phyloP scores from a whole-genome alignment of 2,797 vertebrate species.

The Karalla daura region DNA sequence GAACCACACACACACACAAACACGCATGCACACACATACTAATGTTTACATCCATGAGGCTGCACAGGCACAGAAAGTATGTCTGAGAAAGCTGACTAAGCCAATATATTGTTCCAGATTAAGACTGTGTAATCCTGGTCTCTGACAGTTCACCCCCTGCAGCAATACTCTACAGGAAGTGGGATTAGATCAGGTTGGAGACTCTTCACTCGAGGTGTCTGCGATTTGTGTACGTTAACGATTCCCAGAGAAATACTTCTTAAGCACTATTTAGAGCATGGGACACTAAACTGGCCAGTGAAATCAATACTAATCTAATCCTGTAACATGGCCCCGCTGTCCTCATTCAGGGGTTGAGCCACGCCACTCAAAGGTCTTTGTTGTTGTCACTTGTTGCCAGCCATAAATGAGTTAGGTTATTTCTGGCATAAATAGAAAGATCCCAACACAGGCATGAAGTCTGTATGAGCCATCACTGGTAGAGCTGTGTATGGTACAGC shows the following conservation, averaged over 20 bases:
- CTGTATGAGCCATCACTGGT: not conserved
- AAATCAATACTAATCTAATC: conserved; percentile 60
- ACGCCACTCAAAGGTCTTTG: conserved; percentile 12
- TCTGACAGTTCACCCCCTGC: conserved; percentile 66
- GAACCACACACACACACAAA: not conserved
- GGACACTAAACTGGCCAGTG: conserved; percentile 24
- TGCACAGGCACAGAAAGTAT: conserved; percentile 35
- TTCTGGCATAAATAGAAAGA: not conserved
- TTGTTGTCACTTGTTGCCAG: too few relatives aligned
- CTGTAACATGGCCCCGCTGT: not conserved
- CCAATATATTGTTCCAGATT: conserved; percentile 81
- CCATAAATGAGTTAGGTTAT: too few relatives aligned
- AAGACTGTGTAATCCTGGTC: conserved; percentile 73
- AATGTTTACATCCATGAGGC: conserved; percentile 24
- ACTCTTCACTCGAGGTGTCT: conserved; percentile 49
- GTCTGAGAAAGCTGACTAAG: conserved; percentile 72
- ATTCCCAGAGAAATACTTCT: conserved; percentile 48
- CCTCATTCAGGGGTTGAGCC: not conserved
- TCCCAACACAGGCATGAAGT: conserved; percentile 4
- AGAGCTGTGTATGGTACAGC: conserved; percentile 2
- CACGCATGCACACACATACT: not conserved
- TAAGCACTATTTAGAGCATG: conserved; percentile 43
- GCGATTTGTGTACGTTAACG: conserved; percentile 57
- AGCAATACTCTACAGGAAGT: conserved; percentile 66
- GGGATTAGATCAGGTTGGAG: conserved; percentile 70